These are phyloP conservation scores for Euschistus heros DNA, from an alignment of 1,140 invertebrate species.

Conservation along the genomic window DNA sequence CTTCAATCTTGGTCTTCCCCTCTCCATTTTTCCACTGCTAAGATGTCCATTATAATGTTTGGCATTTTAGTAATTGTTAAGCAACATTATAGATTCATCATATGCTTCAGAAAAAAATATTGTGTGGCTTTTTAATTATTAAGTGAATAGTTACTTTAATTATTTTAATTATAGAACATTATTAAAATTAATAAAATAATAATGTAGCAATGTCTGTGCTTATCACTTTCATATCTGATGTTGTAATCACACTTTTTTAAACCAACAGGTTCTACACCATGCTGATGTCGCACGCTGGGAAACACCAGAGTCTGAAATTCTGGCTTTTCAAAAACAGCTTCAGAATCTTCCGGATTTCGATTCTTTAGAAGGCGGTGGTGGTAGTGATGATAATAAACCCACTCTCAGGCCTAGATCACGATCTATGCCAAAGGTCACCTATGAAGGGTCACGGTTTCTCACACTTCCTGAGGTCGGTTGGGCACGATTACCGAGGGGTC, in stretches of 20 bases:
- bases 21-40: too few species aligned
- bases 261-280: slow-evolving; percentile 20
- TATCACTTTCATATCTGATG: too few species aligned
- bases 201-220: too few species aligned
- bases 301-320: slow-evolving; percentile 41
- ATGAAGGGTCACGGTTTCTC: slow-evolving; percentile 37
- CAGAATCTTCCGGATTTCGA: slow-evolving; percentile 43
- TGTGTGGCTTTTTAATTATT: too few species aligned
- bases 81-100: too few species aligned
- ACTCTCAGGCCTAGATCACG: slow-evolving; percentile 38
- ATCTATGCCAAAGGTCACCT: slow-evolving; percentile 39
- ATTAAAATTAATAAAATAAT: too few species aligned
- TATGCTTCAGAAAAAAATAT: too few species aligned
- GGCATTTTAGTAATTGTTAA: too few species aligned
- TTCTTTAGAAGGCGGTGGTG: slow-evolving; percentile 31
- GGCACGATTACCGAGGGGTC: slow-evolving; percentile 32
- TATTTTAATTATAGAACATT: too few species aligned
- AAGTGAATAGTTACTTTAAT: too few species aligned
- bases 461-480: slow-evolving; percentile 33
- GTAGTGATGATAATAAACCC: slow-evolving; percentile 31
- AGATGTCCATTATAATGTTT: too few species aligned
- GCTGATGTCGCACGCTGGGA: slow-evolving; percentile 23
- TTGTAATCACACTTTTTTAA: not conserved
- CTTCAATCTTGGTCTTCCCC: too few species aligned
- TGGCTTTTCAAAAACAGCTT: slow-evolving; percentile 42